These are phyloP conservation scores for Asarcornis scutulata DNA, from an alignment of 2,113 vertebrate genomes.

Conservation along the genomic window DNA sequence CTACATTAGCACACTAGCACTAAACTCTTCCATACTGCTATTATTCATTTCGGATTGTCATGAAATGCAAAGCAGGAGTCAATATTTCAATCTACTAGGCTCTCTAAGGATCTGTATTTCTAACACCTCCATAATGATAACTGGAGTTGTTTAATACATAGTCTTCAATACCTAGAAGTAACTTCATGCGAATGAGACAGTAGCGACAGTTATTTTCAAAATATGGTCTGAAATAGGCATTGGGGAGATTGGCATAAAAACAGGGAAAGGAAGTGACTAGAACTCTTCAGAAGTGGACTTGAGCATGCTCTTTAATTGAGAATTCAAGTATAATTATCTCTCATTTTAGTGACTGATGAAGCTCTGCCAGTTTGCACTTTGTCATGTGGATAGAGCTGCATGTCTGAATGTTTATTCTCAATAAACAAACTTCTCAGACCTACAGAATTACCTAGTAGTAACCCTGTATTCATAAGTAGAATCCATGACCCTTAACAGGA, in stretches of 20 bases:
- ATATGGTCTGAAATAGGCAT: not conserved
- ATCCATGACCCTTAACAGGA: not conserved
- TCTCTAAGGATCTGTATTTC: slow-evolving; percentile 70
- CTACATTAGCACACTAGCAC: slow-evolving; percentile 56
- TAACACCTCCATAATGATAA: slow-evolving; percentile 59
- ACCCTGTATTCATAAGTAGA: not conserved
- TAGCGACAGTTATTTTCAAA: not conserved
- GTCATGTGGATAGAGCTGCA: not conserved
- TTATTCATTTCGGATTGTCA: slow-evolving; percentile 65
- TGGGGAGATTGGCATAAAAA: not conserved
- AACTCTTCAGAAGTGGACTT: not conserved
- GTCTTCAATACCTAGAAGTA: not conserved
- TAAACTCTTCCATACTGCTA: slow-evolving; percentile 1
- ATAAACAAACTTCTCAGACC: not conserved
- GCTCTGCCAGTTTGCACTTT: not conserved
- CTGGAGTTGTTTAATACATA: slow-evolving; percentile 60
- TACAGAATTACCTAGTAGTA: not conserved
- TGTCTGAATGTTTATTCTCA: not conserved
- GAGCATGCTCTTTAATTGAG: not conserved
- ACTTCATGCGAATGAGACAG: not conserved
- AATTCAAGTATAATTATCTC: not conserved
- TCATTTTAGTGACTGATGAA: not conserved
- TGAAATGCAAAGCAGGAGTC: slow-evolving; percentile 59
- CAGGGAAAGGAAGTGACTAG: not conserved
- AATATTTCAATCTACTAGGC: slow-evolving; percentile 58